Percentiles rank a stretch among this genome's conserved stretches.
Evolutionary conservation across 2,888 invertebrate genomes (phyloP).

Genomic region (Drosophila nigricruria): DNA sequence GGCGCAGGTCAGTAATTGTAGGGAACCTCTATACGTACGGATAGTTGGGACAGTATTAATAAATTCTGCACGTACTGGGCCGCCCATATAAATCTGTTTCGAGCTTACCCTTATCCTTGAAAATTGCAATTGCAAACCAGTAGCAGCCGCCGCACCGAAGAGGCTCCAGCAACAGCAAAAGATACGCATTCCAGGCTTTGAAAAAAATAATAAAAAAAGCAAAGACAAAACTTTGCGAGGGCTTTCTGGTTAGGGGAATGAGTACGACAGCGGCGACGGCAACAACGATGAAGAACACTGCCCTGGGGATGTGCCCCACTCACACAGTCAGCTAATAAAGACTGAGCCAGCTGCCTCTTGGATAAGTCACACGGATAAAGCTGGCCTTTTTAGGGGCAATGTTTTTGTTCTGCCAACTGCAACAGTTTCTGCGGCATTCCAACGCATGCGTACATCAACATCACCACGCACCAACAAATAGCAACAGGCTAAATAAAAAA

Average conservation of each 20-base stretch:
- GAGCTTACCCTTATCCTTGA: constrained; percentile 79
- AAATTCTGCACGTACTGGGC: constrained; percentile 75
- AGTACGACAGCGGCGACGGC: constrained; percentile 17
- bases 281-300: constrained; percentile 33
- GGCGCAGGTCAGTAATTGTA: constrained; percentile 17
- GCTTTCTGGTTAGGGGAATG: constrained; percentile 56
- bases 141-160: constrained; percentile 31
- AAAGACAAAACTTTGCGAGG: constrained; percentile 45
- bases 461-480: constrained; percentile 52
- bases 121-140: constrained; percentile 78
- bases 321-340: constrained; percentile 58
- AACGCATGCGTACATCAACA: constrained; percentile 65
- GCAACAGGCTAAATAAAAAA: constrained; percentile 69
- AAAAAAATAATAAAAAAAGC: constrained; percentile 55
- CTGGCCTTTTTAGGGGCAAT: constrained; percentile 67
- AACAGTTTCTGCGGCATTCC: constrained; percentile 70
- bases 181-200: constrained; percentile 59
- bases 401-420: constrained; percentile 66
- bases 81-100: constrained; percentile 75
- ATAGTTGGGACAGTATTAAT: constrained; percentile 63
- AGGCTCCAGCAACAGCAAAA: constrained; percentile 24
- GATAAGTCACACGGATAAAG: constrained; percentile 72
- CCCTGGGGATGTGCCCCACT: constrained; percentile 66
- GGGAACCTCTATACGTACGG: constrained; percentile 8
- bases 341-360: constrained; percentile 54